phyloP scores from a whole-genome alignment of 2,797 vertebrate species.

The Coendou prehensilis region DNA sequence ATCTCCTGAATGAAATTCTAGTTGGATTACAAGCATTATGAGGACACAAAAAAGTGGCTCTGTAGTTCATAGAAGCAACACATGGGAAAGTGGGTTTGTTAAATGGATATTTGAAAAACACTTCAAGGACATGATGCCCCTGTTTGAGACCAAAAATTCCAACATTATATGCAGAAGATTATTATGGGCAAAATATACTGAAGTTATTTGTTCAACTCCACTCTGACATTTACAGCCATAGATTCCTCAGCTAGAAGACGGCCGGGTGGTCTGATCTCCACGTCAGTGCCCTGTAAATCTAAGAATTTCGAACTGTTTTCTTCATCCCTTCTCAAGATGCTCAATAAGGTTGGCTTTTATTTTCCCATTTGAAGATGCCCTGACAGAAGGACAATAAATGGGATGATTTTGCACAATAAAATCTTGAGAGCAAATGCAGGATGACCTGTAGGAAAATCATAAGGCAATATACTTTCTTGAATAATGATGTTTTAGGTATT shows the following conservation, averaged over 20 bases:
- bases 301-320: background rate
- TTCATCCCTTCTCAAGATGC: background rate
- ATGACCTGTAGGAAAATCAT: background rate
- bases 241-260: background rate
- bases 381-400: background rate
- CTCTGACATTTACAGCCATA: background rate
- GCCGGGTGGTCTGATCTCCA: background rate
- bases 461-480: background rate
- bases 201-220: background rate
- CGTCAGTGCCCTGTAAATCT: background rate
- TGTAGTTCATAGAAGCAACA: background rate
- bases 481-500: background rate
- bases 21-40: background rate
- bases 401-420: background rate
- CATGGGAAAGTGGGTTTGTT: background rate
- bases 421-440: constrained; percentile 37
- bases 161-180: background rate
- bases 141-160: background rate
- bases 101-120: background rate
- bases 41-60: background rate
- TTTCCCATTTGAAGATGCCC: background rate
- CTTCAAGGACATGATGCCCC: background rate
- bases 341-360: background rate
- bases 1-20: background rate
- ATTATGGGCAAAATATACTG: background rate